Evolutionary conservation across 2,797 vertebrate species (phyloP).

Genomic region (Neoniphon sammara): DNA sequence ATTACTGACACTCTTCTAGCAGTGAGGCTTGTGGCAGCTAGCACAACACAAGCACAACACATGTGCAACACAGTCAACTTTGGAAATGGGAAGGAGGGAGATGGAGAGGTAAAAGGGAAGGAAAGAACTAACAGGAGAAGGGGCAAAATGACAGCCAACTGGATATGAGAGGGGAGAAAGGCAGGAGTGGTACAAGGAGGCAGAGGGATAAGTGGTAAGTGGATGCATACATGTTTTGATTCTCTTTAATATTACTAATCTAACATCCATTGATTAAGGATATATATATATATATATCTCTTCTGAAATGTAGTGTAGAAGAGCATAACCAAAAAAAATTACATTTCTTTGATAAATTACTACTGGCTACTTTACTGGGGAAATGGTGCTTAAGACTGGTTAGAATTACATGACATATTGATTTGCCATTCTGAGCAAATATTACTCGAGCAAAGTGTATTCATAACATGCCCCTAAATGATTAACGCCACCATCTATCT

Average conservation of each 20-base stretch:
- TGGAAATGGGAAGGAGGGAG: constrained; percentile 26
- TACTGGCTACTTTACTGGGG: neutral
- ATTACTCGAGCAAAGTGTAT: constrained; percentile 9
- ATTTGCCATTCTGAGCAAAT: constrained; percentile 10
- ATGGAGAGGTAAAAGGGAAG: constrained; percentile 13
- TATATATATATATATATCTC: neutral
- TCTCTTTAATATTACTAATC: neutral
- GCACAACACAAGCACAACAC: constrained; percentile 66
- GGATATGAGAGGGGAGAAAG: constrained; percentile 17
- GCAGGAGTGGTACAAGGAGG: neutral
- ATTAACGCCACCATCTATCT: constrained; percentile 30
- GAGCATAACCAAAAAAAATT: neutral
- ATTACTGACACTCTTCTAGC: constrained; percentile 31
- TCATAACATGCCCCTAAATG: constrained; percentile 17
- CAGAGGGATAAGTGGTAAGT: neutral
- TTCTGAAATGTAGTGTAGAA: neutral
- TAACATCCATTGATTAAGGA: constrained; percentile 8
- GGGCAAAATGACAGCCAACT: constrained; percentile 32
- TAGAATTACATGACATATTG: constrained; percentile 21
- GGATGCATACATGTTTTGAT: constrained; percentile 4
- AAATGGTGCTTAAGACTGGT: neutral
- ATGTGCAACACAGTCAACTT: constrained; percentile 41
- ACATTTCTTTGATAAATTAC: constrained; percentile 1
- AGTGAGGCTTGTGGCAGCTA: constrained; percentile 24
- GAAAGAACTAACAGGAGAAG: constrained; percentile 13